These are phyloP conservation scores for Melanogrammus aeglefinus DNA, from an alignment of 2,797 vertebrate species.

Conservation along the genomic window DNA sequence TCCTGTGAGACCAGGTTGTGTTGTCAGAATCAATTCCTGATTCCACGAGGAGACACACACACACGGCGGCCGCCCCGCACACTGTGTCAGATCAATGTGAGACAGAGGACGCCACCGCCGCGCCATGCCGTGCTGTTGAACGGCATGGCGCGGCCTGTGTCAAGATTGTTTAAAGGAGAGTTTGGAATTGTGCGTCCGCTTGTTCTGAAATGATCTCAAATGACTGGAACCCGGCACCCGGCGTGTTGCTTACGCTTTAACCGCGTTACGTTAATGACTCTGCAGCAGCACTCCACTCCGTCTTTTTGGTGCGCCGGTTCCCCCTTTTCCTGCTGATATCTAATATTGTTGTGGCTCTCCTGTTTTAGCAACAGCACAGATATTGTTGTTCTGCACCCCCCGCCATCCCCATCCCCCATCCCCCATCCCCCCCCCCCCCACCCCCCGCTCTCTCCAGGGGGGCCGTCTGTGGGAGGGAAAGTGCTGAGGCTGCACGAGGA, in stretches of 20 bases:
- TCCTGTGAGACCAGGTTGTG: no score
- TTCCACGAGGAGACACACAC: background rate
- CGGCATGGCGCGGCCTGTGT: background rate
- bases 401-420: background rate
- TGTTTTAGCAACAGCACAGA: conserved; percentile 19
- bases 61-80: background rate
- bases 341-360: conserved; percentile 28
- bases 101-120: background rate
- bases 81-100: background rate
- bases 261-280: background rate
- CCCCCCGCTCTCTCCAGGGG: conserved; percentile 48
- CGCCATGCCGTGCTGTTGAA: no score
- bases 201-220: background rate
- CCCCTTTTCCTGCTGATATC: background rate
- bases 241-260: background rate
- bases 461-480: conserved; percentile 62
- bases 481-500: conserved; percentile 65
- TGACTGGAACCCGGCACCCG: background rate
- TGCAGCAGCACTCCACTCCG: background rate
- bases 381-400: conserved; percentile 33
- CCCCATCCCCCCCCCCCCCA: conserved; percentile 7
- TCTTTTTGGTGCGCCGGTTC: background rate
- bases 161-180: conserved; percentile 6
- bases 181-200: background rate
- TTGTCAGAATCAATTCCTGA: background rate